Evolutionary conservation across 2,888 invertebrate genomes (phyloP).

Genomic region (Tetropium fuscum): DNA sequence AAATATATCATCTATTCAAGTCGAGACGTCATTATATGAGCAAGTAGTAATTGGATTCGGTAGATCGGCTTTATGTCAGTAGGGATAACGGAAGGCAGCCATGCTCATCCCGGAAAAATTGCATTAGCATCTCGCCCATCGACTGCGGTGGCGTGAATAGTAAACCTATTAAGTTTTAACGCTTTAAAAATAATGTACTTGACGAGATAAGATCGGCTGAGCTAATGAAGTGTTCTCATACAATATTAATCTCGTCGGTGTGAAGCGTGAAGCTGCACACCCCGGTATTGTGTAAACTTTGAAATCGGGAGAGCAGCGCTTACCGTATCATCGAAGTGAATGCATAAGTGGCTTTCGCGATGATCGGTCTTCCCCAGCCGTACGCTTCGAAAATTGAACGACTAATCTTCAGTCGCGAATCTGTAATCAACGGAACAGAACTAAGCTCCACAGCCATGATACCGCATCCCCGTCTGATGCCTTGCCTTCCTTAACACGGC

Average conservation of each 20-base stretch:
- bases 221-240: slow-evolving; percentile 50
- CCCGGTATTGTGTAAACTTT: slow-evolving; percentile 37
- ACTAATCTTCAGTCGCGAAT: slow-evolving; percentile 55
- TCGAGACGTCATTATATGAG: no score
- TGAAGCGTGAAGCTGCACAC: slow-evolving; percentile 35
- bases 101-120: slow-evolving; percentile 15
- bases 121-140: slow-evolving; percentile 10
- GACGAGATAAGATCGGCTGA: slow-evolving; percentile 43
- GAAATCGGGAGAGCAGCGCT: slow-evolving; percentile 35
- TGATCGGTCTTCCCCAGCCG: slow-evolving; percentile 35
- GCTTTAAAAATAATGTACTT: slow-evolving; percentile 24
- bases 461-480: slow-evolving; percentile 26
- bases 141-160: slow-evolving; percentile 14
- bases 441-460: slow-evolving; percentile 42
- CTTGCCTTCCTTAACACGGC: not conserved
- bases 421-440: slow-evolving; percentile 58
- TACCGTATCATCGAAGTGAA: slow-evolving; percentile 29
- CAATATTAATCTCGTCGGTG: slow-evolving; percentile 49
- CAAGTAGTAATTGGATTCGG: no score
- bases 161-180: slow-evolving; percentile 10
- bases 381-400: slow-evolving; percentile 52
- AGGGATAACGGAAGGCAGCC: no score
- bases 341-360: slow-evolving; percentile 39
- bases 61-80: no score
- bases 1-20: no score